Conservation (phyloP, 1,140 invertebrate species). For the Nylanderia fulva region DNA sequence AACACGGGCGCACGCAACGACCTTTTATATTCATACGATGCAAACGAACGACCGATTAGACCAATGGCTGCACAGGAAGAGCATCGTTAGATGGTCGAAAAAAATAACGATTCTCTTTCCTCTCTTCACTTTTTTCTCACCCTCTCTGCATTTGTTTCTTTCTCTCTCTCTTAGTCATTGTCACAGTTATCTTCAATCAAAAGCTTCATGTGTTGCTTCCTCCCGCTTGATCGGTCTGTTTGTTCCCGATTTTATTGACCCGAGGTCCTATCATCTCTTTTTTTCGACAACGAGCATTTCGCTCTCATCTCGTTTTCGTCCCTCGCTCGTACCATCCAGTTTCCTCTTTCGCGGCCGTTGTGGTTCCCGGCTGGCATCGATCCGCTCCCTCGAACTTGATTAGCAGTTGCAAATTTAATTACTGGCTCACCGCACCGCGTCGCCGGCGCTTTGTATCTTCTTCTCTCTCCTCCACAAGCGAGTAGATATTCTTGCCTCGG, state of each 20-base stretch:
- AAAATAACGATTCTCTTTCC: slow-evolving; percentile 33
- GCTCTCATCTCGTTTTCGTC: not conserved
- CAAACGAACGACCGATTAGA: slow-evolving; percentile 33
- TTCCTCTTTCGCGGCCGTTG: slow-evolving; percentile 22
- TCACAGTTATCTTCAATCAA: slow-evolving; percentile 74
- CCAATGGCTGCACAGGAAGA: slow-evolving; percentile 65
- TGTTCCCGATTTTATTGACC: slow-evolving; percentile 71
- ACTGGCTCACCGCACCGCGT: slow-evolving; percentile 67
- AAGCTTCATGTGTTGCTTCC: slow-evolving; percentile 71
- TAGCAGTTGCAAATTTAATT: slow-evolving; percentile 80
- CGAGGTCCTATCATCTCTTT: slow-evolving; percentile 2
- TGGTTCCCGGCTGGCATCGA: slow-evolving; percentile 66
- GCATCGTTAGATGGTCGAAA: slow-evolving; percentile 61
- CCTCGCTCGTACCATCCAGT: not conserved
- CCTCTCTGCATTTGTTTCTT: not conserved
- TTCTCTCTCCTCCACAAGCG: slow-evolving; percentile 45
- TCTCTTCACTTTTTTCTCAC: not conserved
- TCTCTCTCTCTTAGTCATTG: slow-evolving; percentile 64
- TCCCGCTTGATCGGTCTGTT: slow-evolving; percentile 62
- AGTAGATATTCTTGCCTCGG: not conserved
- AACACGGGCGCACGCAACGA: slow-evolving; percentile 9
- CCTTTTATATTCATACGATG: slow-evolving; percentile 25
- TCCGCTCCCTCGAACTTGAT: slow-evolving; percentile 72
- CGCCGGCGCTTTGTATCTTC: slow-evolving; percentile 59
- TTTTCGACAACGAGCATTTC: slow-evolving; percentile 18